A percentile compares a stretch with the other conserved stretches of the same genome.
Conservation (phyloP, 2,888 invertebrate species). For the Ypsolopha scabrella region DNA sequence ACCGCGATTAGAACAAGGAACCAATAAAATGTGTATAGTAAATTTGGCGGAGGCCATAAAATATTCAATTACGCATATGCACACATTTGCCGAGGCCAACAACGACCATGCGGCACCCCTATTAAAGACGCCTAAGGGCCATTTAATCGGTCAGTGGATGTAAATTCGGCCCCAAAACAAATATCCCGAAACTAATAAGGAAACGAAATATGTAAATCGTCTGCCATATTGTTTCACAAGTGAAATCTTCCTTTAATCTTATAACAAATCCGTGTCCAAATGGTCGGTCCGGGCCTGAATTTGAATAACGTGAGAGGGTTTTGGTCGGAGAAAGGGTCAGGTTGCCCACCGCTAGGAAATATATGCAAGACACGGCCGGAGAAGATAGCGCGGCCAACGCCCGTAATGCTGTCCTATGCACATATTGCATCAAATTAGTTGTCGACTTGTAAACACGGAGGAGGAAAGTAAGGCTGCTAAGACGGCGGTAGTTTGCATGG, state of each 20-base stretch:
- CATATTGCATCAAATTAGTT: constrained; percentile 73
- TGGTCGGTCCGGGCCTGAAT: constrained; percentile 61
- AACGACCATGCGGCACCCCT: constrained; percentile 70
- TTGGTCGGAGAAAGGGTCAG: constrained; percentile 44
- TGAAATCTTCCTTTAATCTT: constrained; percentile 73
- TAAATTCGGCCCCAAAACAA: constrained; percentile 70
- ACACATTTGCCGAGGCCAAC: constrained; percentile 68
- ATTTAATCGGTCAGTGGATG: constrained; percentile 71
- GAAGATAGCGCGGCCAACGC: constrained; percentile 42
- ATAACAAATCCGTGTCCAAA: constrained; percentile 72
- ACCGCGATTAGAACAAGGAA: constrained; percentile 19
- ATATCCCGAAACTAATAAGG: constrained; percentile 71
- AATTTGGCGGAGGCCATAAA: constrained; percentile 60
- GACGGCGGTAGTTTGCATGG: constrained; percentile 70
- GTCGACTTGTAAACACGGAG: constrained; percentile 67
- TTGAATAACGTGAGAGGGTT: constrained; percentile 63
- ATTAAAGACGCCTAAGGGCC: constrained; percentile 71
- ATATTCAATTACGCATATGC: constrained; percentile 71
- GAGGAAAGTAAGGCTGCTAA: constrained; percentile 63
- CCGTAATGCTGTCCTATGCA: constrained; percentile 69
- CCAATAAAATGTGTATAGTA: constrained; percentile 55
- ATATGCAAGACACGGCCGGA: constrained; percentile 68
- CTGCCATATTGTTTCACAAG: constrained; percentile 70
- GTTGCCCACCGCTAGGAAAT: constrained; percentile 51
- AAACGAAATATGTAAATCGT: constrained; percentile 71